Evolutionary conservation across 1,140 invertebrate genomes (phyloP).

Genomic region (Brachionus asplanchnoidis): DNA sequence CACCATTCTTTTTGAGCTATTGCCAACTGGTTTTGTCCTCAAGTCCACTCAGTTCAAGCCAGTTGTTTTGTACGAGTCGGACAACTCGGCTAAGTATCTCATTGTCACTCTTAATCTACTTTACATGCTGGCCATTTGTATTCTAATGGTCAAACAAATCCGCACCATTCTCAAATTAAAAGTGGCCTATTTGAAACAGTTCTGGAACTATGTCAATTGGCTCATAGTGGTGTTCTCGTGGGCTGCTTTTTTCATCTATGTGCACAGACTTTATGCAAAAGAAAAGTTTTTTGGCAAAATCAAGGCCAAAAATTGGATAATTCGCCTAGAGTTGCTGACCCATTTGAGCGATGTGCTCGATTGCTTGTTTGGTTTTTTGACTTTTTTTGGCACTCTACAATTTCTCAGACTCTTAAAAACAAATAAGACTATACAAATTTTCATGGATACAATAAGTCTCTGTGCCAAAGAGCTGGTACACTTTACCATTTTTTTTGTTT

Average conservation of each 20-base stretch:
- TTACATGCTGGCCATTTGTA: constrained; percentile 55
- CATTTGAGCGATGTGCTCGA: constrained; percentile 58
- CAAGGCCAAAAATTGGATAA: constrained; percentile 57
- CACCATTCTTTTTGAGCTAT: background rate
- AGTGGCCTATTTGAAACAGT: constrained; percentile 50
- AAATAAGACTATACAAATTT: background rate
- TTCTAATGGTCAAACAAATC: constrained; percentile 58
- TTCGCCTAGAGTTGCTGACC: constrained; percentile 59
- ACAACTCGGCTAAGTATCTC: background rate
- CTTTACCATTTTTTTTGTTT: background rate
- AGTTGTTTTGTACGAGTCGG: background rate
- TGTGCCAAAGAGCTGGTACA: background rate
- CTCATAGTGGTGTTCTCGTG: constrained; percentile 56
- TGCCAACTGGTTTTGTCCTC: background rate
- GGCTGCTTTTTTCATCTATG: constrained; percentile 53
- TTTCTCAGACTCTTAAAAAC: constrained; percentile 59
- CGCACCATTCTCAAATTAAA: constrained; percentile 47
- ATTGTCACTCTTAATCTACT: background rate
- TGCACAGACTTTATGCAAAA: constrained; percentile 54
- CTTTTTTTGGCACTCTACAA: constrained; percentile 60
- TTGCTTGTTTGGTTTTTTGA: constrained; percentile 58
- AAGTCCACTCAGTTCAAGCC: background rate
- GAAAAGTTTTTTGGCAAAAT: constrained; percentile 54
- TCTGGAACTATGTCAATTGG: constrained; percentile 58
- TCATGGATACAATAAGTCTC: background rate